Evolutionary conservation across 2,888 invertebrate genomes (phyloP), one percentile per base, ranked within the genome.

Genomic region (Formica aserva): DNA sequence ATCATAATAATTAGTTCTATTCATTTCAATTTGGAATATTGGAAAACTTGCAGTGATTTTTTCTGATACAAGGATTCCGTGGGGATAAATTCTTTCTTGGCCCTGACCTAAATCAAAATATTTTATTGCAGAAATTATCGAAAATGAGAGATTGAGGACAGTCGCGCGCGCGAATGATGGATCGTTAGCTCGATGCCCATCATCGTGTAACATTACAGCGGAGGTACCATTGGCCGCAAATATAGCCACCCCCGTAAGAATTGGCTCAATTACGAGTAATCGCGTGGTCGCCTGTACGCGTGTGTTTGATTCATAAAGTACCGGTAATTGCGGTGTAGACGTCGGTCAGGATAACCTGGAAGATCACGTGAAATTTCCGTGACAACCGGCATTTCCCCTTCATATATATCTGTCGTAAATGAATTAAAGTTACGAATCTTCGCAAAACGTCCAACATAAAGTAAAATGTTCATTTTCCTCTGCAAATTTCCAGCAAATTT

Each of bases 241-340:
- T 90, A 89, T 85, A 87, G 88, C 88, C 90, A 91, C 89, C 91
- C 91, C 89, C 90, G 90, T 91, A 94, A 93, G 92, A 93, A 94
- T 94, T 94, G 93, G 93, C 89, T 94, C 94, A 94, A 94, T 94
- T 93, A 93, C 90, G 86, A 83, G 90, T 92, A 94, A 94, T 94
- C 92, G 91, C 75, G 81, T 89, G 89, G 80, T 84, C 89, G 82
- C 86, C 57, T 85, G 75, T 86, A 87, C 87, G 87, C 89, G 88
- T 86, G 91, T 90, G 85, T 91, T 92, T 93, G 91, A 92, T 92
- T 91, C 91, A 91, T 93, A 92, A 94, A 94, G 93, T 93, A 90
- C 91, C 92, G 90, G 92, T 93, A 93, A 94, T 94, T 93, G 93
- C 90, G 87, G 89, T 87, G 82, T 87, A 90, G 90, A 92, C 92